Percentiles rank a stretch among this genome's conserved stretches.
These are phyloP conservation scores for Mythimna albipuncta DNA, from an alignment of 2,888 invertebrate species.

Conservation along the genomic window DNA sequence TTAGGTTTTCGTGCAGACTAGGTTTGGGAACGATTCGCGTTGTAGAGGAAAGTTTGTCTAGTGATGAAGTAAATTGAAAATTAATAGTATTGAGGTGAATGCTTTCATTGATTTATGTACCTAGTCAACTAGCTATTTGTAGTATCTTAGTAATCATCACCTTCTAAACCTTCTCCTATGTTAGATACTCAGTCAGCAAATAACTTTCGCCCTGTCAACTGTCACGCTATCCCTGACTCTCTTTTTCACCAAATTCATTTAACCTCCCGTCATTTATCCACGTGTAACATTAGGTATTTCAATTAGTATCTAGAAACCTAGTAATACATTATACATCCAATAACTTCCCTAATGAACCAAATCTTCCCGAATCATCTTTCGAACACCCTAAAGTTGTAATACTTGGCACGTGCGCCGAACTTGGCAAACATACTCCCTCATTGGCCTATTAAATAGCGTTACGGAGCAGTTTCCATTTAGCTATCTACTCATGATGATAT, in stretches of 20 bases:
- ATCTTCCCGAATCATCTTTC: not conserved
- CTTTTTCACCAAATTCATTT: not conserved
- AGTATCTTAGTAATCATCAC: no score
- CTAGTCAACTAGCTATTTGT: not conserved
- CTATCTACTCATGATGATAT: conserved; percentile 51
- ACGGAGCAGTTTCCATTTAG: conserved; percentile 47
- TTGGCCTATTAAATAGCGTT: conserved; percentile 55
- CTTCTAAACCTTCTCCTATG: no score
- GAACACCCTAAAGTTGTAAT: conserved; percentile 29
- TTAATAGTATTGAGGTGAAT: not conserved
- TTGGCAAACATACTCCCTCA: conserved; percentile 38
- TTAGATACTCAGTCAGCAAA: no score
- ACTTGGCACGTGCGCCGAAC: conserved; percentile 40
- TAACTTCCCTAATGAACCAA: conserved; percentile 26
- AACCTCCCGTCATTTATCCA: not conserved
- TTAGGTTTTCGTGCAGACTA: not conserved
- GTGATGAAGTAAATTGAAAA: not conserved
- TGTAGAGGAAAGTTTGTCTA: conserved; percentile 4
- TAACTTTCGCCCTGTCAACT: not conserved
- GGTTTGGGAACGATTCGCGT: not conserved
- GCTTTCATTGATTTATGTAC: not conserved
- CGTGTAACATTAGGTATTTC: not conserved
- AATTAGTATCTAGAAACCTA: not conserved
- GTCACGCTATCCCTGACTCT: not conserved
- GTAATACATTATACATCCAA: not conserved